Base-by-base conservation (phyloP, 1,140 invertebrate genomes). In the Lepidostoma basale region DNA sequence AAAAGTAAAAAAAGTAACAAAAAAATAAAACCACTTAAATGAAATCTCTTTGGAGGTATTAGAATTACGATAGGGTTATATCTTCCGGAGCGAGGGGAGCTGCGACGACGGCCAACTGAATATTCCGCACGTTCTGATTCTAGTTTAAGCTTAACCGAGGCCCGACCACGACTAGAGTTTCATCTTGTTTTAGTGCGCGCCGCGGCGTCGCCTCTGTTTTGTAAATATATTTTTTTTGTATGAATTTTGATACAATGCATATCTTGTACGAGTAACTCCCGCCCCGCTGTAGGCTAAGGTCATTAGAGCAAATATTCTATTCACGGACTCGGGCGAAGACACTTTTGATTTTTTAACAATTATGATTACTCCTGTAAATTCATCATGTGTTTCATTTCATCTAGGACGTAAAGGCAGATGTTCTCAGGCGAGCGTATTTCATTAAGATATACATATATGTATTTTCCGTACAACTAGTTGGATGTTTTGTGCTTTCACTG, bases 161-260 rank as follows among this genome's bases (percentile, higher is more conserved):
- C 22, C 12, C 16, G 30, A 52, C 14, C 9, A 36, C 10, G 10
- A 36, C 56, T 39, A 56, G 25, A 12, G n/a, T 33, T 25, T 56
- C 28, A 30, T 30, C 52, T 56, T 56, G 28, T 14, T 14, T n/a
- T 12, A 30, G 26, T 25, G 14, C 52, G 52, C 22, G 33, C 28
- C 14, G 6, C 16, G 12, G 20, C 56, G 36, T 36, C 56, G 18
- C 9, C 14, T 42, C 23, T 60, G 39, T 60, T 60, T 60, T 60
- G 56, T 60, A 60, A 60, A 60, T 60, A 60, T 60, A 60, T 60
- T 60, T 60, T 60, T 60, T 60, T 60, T 60, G 56, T 60, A 60
- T 60, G 56, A 26, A 60, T 60, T 60, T 60, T 60, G 40, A 59
- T 60, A 60, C 56, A 60, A 60, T 42, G 56, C 56, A 60, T 60